Percentiles rank a stretch among this genome's conserved stretches.
These are phyloP conservation scores for Phortica variegata DNA, from an alignment of 1,140 invertebrate species.

Conservation along the genomic window DNA sequence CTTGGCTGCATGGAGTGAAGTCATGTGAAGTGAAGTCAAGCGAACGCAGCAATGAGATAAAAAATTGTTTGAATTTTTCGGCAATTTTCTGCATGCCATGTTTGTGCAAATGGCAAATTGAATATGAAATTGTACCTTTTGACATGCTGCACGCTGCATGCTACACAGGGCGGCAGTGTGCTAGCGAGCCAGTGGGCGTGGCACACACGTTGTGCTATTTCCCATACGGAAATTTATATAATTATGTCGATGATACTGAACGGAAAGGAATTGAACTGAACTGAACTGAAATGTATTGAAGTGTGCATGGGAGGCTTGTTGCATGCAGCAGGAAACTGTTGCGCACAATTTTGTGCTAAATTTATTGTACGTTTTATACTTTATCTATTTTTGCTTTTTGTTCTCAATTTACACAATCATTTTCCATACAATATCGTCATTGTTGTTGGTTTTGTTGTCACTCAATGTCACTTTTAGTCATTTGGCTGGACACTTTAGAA, in stretches of 20 bases:
- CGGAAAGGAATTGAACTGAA: no score
- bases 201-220: conserved; percentile 12
- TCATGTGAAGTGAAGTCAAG: no score
- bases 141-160: conserved; percentile 12
- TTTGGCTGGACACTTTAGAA: no score
- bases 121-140: conserved; percentile 52
- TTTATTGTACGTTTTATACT: no score
- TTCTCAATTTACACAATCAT: background rate
- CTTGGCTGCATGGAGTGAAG: no score
- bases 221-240: conserved; percentile 46
- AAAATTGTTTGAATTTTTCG: conserved; percentile 1
- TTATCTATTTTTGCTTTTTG: no score
- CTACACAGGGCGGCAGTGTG: background rate
- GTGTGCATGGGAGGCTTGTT: no score
- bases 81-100: conserved; percentile 24
- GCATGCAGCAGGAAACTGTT: conserved; percentile 45
- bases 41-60: no score
- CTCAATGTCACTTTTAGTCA: no score
- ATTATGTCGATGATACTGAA: conserved; percentile 46
- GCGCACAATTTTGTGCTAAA: conserved; percentile 14
- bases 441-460: no score
- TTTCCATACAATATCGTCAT: no score
- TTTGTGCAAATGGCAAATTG: conserved; percentile 46
- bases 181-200: background rate
- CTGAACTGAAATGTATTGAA: no score